Conservation (phyloP, 2,113 vertebrate species). For the Mobula hypostoma region DNA sequence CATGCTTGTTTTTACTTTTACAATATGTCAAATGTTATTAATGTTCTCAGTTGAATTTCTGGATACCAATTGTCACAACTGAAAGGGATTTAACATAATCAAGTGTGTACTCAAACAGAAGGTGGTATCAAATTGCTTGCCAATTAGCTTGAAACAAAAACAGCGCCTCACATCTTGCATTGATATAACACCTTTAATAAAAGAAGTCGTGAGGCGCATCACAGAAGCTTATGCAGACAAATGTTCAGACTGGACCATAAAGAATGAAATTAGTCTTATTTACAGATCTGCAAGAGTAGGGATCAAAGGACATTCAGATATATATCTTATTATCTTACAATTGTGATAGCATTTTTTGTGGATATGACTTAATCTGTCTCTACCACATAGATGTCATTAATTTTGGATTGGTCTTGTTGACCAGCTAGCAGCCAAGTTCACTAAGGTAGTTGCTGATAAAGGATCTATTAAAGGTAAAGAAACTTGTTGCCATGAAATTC, state of each 20-base stretch:
- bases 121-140: background rate
- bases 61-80: background rate
- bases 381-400: no score
- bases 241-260: background rate
- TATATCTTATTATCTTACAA: no score
- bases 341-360: no score
- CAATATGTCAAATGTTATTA: background rate
- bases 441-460: no score
- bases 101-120: background rate
- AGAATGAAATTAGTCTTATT: background rate
- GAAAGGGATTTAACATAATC: constrained; percentile 8
- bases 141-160: background rate
- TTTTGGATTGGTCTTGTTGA: no score
- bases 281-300: background rate
- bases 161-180: background rate
- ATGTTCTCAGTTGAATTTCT: background rate
- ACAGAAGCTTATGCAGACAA: background rate
- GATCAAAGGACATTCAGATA: no score
- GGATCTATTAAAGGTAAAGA: no score
- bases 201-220: no score
- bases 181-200: background rate
- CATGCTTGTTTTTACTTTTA: background rate
- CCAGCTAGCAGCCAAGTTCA: no score
- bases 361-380: no score
- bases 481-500: no score